Conservation (phyloP, 2,797 vertebrate genomes). For the Pantherophis vulpinus region DNA sequence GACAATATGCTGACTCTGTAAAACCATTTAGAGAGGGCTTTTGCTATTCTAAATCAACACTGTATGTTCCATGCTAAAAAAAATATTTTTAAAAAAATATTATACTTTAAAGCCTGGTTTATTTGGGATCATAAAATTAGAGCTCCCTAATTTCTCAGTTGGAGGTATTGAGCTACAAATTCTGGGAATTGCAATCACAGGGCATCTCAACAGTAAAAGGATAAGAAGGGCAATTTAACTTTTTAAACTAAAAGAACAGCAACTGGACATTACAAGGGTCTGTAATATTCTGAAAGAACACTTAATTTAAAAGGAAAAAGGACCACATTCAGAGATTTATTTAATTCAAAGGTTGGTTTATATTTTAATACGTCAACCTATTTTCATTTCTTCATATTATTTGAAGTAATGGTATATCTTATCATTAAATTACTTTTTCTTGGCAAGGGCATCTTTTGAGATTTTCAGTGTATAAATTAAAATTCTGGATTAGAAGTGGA, state of each 20-base stretch:
- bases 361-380: background rate
- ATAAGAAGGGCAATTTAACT: background rate
- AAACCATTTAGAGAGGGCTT: too few species aligned
- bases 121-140: background rate
- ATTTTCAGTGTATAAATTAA: background rate
- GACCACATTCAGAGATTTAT: background rate
- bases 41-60: background rate
- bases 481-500: background rate
- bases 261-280: background rate
- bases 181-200: background rate
- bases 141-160: background rate
- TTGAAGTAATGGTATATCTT: background rate
- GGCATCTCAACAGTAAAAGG: background rate
- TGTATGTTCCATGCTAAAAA: background rate
- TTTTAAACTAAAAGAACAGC: background rate
- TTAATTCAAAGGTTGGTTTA: background rate
- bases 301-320: background rate
- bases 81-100: background rate
- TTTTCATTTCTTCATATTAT: background rate
- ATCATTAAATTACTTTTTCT: background rate
- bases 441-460: background rate
- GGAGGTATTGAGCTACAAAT: background rate
- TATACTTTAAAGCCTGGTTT: background rate
- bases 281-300: background rate
- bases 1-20: too few species aligned